phyloP scores from a whole-genome alignment of 2,888 invertebrate species.

The Anaspis maculata region DNA sequence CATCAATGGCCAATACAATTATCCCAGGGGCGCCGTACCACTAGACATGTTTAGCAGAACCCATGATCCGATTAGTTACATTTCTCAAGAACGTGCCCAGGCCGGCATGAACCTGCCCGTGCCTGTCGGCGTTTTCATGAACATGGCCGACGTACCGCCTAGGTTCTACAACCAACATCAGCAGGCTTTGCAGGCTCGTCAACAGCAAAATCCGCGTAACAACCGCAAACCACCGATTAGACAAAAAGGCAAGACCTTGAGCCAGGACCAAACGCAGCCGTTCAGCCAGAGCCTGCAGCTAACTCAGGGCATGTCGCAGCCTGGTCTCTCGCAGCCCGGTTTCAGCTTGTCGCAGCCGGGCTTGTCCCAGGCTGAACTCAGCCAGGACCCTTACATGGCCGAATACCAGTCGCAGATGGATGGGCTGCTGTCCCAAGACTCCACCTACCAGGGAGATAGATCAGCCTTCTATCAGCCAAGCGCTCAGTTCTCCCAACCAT shows the following conservation, averaged over 20 bases:
- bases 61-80: constrained; percentile 89
- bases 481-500: constrained; percentile 58
- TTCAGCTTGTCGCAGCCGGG: constrained; percentile 61
- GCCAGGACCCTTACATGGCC: constrained; percentile 75
- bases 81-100: constrained; percentile 75
- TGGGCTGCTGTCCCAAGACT: constrained; percentile 82
- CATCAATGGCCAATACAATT: constrained; percentile 32
- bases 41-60: constrained; percentile 59
- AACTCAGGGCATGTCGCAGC: constrained; percentile 69
- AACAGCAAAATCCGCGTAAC: constrained; percentile 34
- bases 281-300: constrained; percentile 61
- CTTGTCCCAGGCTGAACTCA: constrained; percentile 63
- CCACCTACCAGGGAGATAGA: constrained; percentile 47
- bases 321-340: constrained; percentile 58
- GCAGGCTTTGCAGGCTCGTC: constrained; percentile 53
- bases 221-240: constrained; percentile 10
- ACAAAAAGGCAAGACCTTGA: constrained; percentile 23
- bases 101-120: constrained; percentile 79
- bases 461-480: constrained; percentile 51
- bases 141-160: constrained; percentile 72
- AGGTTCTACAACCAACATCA: constrained; percentile 69
- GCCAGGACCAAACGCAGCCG: constrained; percentile 42
- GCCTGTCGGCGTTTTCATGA: constrained; percentile 90
- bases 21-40: constrained; percentile 35
- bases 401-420: constrained; percentile 93